Percentiles rank a stretch among this genome's conserved stretches.
These are phyloP conservation scores for Cephus cinctus DNA, from an alignment of 1,140 invertebrate genomes.

Conservation along the genomic window DNA sequence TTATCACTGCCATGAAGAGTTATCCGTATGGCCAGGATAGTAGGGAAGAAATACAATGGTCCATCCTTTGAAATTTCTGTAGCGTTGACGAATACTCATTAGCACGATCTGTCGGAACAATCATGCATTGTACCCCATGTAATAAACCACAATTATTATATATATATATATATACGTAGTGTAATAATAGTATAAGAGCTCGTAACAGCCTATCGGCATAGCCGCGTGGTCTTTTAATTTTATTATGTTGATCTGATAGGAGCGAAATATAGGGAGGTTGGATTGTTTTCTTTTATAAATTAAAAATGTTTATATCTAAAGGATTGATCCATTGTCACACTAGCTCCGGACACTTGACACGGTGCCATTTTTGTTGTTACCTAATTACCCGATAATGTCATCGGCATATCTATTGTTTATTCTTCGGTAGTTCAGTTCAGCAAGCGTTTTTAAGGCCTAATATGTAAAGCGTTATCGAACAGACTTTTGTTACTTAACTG, in stretches of 20 bases:
- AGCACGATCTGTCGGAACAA: conserved; percentile 19
- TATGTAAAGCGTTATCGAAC: too few species aligned
- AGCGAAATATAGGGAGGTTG: conserved; percentile 31
- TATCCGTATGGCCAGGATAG: conserved; percentile 9
- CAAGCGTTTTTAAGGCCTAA: too few species aligned
- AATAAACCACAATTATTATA: conserved; percentile 26
- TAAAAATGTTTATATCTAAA: conserved; percentile 35
- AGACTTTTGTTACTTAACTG: too few species aligned
- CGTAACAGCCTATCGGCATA: conserved; percentile 15
- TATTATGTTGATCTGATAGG: conserved; percentile 28
- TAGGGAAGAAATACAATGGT: conserved; percentile 13
- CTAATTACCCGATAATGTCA: too few species aligned
- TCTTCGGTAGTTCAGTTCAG: too few species aligned
- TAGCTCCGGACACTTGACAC: conserved; percentile 4
- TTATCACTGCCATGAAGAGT: conserved; percentile 1
- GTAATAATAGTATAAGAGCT: background rate
- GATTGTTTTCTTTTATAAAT: conserved; percentile 41
- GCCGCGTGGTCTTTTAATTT: conserved; percentile 34
- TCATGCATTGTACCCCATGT: conserved; percentile 22
- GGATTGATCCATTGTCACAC: conserved; percentile 37
- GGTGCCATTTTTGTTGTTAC: too few species aligned
- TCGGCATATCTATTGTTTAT: too few species aligned
- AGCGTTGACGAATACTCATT: conserved; percentile 27
- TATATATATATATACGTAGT: conserved; percentile 11
- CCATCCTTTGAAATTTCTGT: conserved; percentile 21